These are phyloP conservation scores for Heteromyza rotundicornis DNA, from an alignment of 2,888 invertebrate genomes.

Conservation along the genomic window DNA sequence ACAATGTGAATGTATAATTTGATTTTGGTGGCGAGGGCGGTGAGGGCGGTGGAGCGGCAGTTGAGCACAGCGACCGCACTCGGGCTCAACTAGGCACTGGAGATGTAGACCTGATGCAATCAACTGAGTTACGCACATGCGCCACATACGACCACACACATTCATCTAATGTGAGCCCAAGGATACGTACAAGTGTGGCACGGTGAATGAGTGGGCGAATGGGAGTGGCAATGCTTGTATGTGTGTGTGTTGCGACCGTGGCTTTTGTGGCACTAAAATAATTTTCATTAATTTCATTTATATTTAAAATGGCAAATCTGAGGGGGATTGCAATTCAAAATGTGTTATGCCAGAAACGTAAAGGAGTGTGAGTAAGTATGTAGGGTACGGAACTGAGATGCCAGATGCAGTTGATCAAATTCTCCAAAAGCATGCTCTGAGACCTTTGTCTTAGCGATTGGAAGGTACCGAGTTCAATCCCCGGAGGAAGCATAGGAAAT, in stretches of 20 bases:
- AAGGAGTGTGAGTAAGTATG: too few relatives aligned
- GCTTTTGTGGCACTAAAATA: constrained; percentile 11
- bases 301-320: not conserved
- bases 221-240: too few relatives aligned
- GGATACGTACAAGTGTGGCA: not conserved
- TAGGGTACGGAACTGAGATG: too few relatives aligned
- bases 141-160: not conserved
- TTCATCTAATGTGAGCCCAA: not conserved
- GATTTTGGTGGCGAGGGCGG: not conserved
- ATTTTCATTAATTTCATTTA: not conserved
- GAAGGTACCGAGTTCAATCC: too few relatives aligned
- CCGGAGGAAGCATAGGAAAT: too few relatives aligned
- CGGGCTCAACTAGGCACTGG: not conserved
- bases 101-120: too few relatives aligned
- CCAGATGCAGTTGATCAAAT: too few relatives aligned
- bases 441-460: too few relatives aligned
- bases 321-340: not conserved
- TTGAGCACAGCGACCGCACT: not conserved
- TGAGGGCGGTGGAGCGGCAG: too few relatives aligned
- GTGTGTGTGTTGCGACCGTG: not conserved
- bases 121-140: too few relatives aligned
- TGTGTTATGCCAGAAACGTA: not conserved
- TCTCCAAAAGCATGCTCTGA: too few relatives aligned
- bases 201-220: not conserved
- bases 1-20: not conserved